phyloP scores from a whole-genome alignment of 2,888 invertebrate species.

The Biston stratarius region DNA sequence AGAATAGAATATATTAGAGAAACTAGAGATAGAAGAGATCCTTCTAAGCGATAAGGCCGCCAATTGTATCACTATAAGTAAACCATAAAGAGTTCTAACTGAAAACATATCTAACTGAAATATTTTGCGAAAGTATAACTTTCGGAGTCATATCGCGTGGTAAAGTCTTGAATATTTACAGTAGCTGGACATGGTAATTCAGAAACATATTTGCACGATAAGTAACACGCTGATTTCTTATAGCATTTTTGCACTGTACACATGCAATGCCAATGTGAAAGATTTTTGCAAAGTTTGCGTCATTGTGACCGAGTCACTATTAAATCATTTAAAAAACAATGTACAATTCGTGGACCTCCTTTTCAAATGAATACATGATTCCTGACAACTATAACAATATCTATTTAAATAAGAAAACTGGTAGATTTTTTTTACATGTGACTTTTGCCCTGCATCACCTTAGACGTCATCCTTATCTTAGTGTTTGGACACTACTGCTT shows the following conservation, averaged over 20 bases:
- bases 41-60: no score
- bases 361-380: neutral
- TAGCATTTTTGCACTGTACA: neutral
- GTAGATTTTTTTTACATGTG: no score
- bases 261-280: neutral
- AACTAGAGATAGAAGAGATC: no score
- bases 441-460: no score
- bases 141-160: conserved; percentile 19
- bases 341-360: neutral
- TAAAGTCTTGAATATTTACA: conserved; percentile 22
- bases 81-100: no score
- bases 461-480: no score
- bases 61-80: no score
- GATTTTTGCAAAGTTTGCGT: conserved; percentile 1
- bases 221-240: neutral
- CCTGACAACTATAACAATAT: no score
- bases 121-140: conserved; percentile 25
- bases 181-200: neutral
- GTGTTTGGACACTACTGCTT: no score
- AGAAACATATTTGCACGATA: conserved; percentile 29
- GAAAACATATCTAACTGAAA: neutral
- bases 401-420: no score
- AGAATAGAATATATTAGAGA: no score
- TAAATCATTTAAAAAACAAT: neutral
- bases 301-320: neutral